These are phyloP conservation scores for Triplophysa yarkandensis DNA, from an alignment of 2,797 vertebrate species.

Conservation along the genomic window DNA sequence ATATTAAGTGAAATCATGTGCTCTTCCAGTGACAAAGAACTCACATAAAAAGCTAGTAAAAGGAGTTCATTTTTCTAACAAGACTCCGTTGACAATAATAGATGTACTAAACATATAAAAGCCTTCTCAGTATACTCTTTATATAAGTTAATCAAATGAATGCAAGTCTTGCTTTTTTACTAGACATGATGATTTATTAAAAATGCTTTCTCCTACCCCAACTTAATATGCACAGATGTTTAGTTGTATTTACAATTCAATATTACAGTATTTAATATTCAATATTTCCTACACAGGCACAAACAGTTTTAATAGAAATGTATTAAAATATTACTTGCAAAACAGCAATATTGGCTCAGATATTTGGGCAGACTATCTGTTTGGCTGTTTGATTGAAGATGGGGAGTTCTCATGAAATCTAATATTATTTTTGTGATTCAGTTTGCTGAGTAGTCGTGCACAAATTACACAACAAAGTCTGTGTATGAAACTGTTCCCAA, in stretches of 20 bases:
- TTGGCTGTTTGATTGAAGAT: too few relatives aligned
- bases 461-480: not conserved
- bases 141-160: constrained; percentile 5
- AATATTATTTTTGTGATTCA: not conserved
- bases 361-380: too few relatives aligned
- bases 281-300: too few relatives aligned
- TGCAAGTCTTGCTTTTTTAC: not conserved
- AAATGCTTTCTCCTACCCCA: not conserved
- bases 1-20: constrained; percentile 34
- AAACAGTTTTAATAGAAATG: too few relatives aligned
- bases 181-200: not conserved
- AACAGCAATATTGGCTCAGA: not conserved
- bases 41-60: constrained; percentile 20
- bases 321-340: not conserved
- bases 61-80: constrained; percentile 1
- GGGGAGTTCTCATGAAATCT: not conserved
- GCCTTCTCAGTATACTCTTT: not conserved
- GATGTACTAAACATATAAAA: constrained; percentile 11
- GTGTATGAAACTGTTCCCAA: too few relatives aligned
- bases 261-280: too few relatives aligned
- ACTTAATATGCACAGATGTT: not conserved
- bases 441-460: not conserved
- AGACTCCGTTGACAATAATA: not conserved
- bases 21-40: constrained; percentile 23
- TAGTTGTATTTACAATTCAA: too few relatives aligned